Evolutionary conservation across 2,797 vertebrate genomes (phyloP).

Genomic region (Amblyopsis hoosieri): DNA sequence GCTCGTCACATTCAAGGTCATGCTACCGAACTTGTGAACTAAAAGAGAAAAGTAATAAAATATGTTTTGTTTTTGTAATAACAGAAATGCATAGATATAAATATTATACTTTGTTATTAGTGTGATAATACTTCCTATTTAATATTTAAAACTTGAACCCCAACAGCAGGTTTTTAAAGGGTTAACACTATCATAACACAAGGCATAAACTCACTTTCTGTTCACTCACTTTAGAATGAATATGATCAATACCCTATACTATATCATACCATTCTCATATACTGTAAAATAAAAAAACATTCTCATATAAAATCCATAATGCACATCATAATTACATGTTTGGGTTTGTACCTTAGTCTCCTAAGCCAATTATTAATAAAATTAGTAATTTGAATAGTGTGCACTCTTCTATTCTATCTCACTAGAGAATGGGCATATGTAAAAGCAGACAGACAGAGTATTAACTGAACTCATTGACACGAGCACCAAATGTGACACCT

Average conservation of each 20-base stretch:
- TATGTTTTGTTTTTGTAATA: too few species aligned
- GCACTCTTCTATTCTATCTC: too few species aligned
- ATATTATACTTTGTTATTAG: too few species aligned
- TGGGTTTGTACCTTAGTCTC: background rate
- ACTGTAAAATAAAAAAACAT: too few species aligned
- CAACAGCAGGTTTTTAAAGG: background rate
- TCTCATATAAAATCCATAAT: background rate
- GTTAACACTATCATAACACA: background rate
- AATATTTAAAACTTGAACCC: too few species aligned
- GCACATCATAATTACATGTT: background rate
- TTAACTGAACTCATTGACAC: constrained; percentile 21
- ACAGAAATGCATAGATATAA: too few species aligned
- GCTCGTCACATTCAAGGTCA: background rate
- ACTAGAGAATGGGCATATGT: background rate
- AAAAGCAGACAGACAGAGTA: background rate
- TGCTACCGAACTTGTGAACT: background rate
- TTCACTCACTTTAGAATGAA: background rate
- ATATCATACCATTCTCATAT: too few species aligned
- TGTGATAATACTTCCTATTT: too few species aligned
- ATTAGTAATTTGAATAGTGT: background rate
- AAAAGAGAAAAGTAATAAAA: too few species aligned
- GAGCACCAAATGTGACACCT: constrained; percentile 24
- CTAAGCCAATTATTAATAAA: background rate
- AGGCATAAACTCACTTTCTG: background rate
- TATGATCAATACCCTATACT: too few species aligned